Conservation (phyloP, 2,113 vertebrate genomes). For the Camelus dromedarius region DNA sequence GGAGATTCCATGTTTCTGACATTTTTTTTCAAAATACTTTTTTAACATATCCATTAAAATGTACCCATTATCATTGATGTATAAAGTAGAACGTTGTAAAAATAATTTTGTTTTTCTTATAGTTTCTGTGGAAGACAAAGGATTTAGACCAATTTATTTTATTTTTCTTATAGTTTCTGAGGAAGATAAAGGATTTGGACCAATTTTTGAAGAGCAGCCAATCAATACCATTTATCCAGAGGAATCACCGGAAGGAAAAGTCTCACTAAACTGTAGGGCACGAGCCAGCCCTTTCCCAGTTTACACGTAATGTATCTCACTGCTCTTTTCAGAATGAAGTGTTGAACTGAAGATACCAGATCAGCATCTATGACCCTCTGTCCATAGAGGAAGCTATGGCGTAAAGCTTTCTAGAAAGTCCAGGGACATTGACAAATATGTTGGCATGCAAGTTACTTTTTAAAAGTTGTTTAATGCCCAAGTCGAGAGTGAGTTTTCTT, state of each 20-base stretch:
- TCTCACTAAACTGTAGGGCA: slow-evolving; percentile 95
- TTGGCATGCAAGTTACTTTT: not conserved
- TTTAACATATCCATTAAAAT: not conserved
- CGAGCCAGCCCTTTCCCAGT: slow-evolving; percentile 93
- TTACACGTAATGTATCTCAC: slow-evolving; percentile 92
- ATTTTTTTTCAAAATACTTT: not conserved
- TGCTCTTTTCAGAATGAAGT: not conserved
- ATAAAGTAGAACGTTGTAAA: not conserved
- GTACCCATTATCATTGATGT: not conserved
- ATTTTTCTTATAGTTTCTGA: slow-evolving; percentile 86
- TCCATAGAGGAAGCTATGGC: not conserved
- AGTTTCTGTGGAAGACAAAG: slow-evolving; percentile 92
- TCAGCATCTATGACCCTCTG: not conserved
- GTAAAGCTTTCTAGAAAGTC: not conserved
- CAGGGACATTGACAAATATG: not conserved
- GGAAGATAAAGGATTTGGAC: slow-evolving; percentile 94
- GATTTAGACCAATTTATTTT: slow-evolving; percentile 93
- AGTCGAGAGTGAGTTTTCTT: not conserved
- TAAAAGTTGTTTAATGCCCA: not conserved
- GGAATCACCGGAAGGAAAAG: slow-evolving; percentile 96
- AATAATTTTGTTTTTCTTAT: slow-evolving; percentile 62
- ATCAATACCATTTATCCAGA: slow-evolving; percentile 97
- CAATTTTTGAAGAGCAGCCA: slow-evolving; percentile 98
- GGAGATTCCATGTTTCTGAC: not conserved
- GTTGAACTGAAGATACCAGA: not conserved